Base-by-base conservation (phyloP, 2,797 vertebrate species). In the Morelia viridis region DNA sequence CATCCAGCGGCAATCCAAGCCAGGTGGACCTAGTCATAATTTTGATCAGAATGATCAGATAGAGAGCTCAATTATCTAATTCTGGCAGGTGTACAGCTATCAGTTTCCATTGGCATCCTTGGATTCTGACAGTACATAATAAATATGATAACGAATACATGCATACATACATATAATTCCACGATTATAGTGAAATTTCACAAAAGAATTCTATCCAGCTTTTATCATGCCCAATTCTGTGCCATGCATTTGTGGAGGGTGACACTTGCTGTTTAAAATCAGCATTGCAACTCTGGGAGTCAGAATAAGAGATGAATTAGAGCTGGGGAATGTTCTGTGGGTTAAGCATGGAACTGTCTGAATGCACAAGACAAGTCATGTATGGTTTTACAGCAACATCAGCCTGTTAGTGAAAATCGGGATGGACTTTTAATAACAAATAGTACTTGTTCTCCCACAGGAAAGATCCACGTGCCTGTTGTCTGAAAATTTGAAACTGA, bases 241-340 rank as follows among this genome's bases (percentile, higher is more conserved):
- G 85, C 9, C 46, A 90, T 85, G 65, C 0, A 94, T 92, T 91
- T 60, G 93, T 91, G 93, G 65, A 94, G 96, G 87, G 84, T 94
- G 94, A 95, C 95, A 94, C 95, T 95, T 96, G 92, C 89, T 94
- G 95, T 91, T 93, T 93, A 87, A n/a, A 87, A 41, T 56, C 91
- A 53, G 60, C 91, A 41, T 0, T 91, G 26, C 65, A 87, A 53
- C 83, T 65, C 1, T 53, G 11, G 5, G 10, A 60, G n/a, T 89
- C n/a, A 10, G 56, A 87, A 41, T 61, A 46, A 87, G 35, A 61
- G 5, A 17, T 87, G 41, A 87, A 87, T 17, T 46, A 62, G 24
- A 50, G 5, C 12, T 22, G 24, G 46, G 3, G 11, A 62, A 24
- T 41, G 86, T 61, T 61, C 86, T 87, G 9, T 41, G 60, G 13